Base-by-base conservation (phyloP, 2,113 vertebrate species). In the Myanophis thanlyinensis region DNA sequence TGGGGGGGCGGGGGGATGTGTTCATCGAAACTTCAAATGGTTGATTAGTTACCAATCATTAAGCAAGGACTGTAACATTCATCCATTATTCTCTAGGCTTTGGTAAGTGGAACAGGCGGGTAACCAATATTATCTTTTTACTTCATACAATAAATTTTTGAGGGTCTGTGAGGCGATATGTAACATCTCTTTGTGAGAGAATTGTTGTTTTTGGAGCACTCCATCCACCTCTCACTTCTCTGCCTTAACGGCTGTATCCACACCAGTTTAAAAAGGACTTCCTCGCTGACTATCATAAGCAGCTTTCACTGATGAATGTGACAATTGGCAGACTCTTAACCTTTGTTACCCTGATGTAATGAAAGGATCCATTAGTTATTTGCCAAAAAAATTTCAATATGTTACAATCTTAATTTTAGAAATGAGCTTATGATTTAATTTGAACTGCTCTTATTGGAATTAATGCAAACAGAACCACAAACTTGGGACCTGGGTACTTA, bases 341-440 rank as follows among this genome's bases (percentile, higher is more conserved):
- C 35, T 93, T 86, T 91, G n/a, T 53, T 90, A 88, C 93, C 92
- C 84, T 62, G 35, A 80, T 22, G 18, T 80, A 80, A 80, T 80
- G 54, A 20, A 0, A 88, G 27, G 49, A 73, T 89, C 89, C 92
- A 91, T 73, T 20, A 86, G 80, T 93, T 91, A 73, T 93, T 94
- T 93, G 8, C 84, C 91, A 5, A 67, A 4, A n/a, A n/a, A n/a
- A n/a, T 95, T 85, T 93, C 90, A 73, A 67, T 92, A 94, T 91
- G 89, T 95, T 93, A 92, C 89, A 90, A 91, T 94, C 89, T 90
- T 90, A 86, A 87, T 89, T 91, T 91, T 93, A 94, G 89, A 85
- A 94, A 92, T 89, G 85, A 91, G 95, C 92, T 95, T 95, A 85
- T 89, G 93, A 96, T 95, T 96, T 95, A 95, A n/a, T 47, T 54